Percentiles rank a stretch among this genome's conserved stretches.
These are phyloP conservation scores for Ceriagrion tenellum DNA, from an alignment of 2,888 invertebrate genomes.

Conservation along the genomic window DNA sequence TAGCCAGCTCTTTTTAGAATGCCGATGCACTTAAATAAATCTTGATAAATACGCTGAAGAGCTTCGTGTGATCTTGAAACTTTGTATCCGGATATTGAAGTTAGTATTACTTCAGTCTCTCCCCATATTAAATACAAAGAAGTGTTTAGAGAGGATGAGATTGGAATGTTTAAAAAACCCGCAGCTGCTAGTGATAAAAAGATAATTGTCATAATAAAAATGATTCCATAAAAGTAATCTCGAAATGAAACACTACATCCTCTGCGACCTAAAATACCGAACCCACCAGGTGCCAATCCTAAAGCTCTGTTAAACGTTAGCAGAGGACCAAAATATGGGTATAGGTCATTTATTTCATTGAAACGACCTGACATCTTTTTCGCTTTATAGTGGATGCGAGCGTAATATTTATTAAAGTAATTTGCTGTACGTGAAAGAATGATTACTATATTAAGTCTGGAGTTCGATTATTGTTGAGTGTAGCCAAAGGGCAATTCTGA, in stretches of 20 bases:
- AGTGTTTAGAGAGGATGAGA: not conserved
- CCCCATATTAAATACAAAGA: not conserved
- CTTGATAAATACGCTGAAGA: not conserved
- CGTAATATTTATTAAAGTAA: too few species aligned
- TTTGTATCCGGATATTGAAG: not conserved
- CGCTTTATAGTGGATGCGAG: too few species aligned
- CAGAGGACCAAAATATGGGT: not conserved
- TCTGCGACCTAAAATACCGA: not conserved
- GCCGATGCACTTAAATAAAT: not conserved
- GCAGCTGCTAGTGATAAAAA: too few species aligned
- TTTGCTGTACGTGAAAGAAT: too few species aligned
- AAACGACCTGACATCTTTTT: too few species aligned
- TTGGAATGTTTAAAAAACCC: too few species aligned
- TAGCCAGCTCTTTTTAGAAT: not conserved
- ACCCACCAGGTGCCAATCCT: not conserved
- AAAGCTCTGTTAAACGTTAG: not conserved
- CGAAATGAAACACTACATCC: not conserved
- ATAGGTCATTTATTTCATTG: too few species aligned
- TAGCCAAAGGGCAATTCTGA: too few species aligned
- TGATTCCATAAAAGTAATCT: not conserved
- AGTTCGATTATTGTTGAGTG: too few species aligned
- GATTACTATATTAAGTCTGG: too few species aligned
- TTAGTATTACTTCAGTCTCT: not conserved
- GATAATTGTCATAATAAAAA: not conserved
- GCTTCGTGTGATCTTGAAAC: not conserved